phyloP scores from a whole-genome alignment of 2,888 invertebrate genomes.

The Caprella mutica region DNA sequence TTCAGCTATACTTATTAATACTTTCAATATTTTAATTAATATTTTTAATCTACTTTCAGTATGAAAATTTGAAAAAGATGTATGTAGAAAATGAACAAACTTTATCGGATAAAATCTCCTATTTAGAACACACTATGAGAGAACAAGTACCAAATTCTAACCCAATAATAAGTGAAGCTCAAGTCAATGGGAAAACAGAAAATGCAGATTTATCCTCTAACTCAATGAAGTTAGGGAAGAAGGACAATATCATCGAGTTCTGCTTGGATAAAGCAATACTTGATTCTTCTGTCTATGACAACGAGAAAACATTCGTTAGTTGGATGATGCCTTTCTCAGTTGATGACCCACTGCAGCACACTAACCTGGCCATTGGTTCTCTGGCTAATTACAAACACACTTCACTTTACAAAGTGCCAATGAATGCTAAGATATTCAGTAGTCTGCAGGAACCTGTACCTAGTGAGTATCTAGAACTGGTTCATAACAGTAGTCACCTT shows the following conservation, averaged over 20 bases:
- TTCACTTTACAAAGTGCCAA: slow-evolving; percentile 27
- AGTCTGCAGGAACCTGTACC: neutral
- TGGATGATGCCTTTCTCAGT: slow-evolving; percentile 29
- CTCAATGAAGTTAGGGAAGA: slow-evolving; percentile 19
- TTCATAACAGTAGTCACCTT: no score
- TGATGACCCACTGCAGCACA: slow-evolving; percentile 30
- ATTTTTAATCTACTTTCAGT: no score
- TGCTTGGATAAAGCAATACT: slow-evolving; percentile 20
- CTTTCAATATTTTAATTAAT: no score
- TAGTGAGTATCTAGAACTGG: neutral
- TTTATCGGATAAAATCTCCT: no score
- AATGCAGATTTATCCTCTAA: slow-evolving; percentile 3
- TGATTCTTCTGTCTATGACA: slow-evolving; percentile 12
- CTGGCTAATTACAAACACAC: slow-evolving; percentile 23
- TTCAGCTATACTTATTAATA: no score
- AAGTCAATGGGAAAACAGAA: no score
- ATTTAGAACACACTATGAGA: no score
- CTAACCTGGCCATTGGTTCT: slow-evolving; percentile 25
- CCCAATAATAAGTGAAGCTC: no score
- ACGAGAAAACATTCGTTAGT: slow-evolving; percentile 27
- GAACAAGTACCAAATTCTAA: no score
- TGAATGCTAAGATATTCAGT: slow-evolving; percentile 10
- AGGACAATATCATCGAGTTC: slow-evolving; percentile 28
- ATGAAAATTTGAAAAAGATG: no score
- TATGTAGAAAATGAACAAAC: no score